A percentile compares a stretch with the other conserved stretches of the same genome.
Conservation (phyloP, 2,113 vertebrate genomes). For the Chionomys nivalis region DNA sequence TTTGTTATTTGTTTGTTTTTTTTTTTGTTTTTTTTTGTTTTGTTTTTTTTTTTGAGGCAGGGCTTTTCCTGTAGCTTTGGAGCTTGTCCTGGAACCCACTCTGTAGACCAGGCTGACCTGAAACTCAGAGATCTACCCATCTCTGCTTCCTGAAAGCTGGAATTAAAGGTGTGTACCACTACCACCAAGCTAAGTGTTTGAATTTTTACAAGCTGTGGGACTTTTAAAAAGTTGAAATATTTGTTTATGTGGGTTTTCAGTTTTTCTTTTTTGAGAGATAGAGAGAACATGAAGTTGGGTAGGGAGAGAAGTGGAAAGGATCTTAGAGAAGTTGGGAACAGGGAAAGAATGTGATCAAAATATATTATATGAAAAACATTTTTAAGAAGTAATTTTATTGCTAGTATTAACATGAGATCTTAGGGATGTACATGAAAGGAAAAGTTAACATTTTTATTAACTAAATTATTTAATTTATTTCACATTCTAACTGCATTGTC, state of each 20-base stretch:
- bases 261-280: not conserved
- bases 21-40: not conserved
- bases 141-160: no score
- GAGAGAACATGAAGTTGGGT: not conserved
- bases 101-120: no score
- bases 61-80: not conserved
- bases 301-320: not conserved
- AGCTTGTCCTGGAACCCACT: not conserved
- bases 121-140: no score
- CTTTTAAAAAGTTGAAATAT: not conserved
- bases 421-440: not conserved
- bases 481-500: not conserved
- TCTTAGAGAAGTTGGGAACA: no score
- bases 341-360: not conserved
- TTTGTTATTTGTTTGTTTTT: not conserved
- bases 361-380: not conserved
- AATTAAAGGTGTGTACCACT: no score
- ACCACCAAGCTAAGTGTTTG: not conserved
- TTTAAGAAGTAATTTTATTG: not conserved
- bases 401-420: not conserved
- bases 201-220: not conserved
- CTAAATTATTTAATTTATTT: not conserved
- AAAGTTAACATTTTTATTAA: not conserved
- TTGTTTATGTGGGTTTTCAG: not conserved
- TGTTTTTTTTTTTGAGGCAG: not conserved